A percentile compares a stretch with the other conserved stretches of the same genome.
These are phyloP conservation scores for Periplaneta americana DNA, from an alignment of 1,140 invertebrate species.

Conservation along the genomic window DNA sequence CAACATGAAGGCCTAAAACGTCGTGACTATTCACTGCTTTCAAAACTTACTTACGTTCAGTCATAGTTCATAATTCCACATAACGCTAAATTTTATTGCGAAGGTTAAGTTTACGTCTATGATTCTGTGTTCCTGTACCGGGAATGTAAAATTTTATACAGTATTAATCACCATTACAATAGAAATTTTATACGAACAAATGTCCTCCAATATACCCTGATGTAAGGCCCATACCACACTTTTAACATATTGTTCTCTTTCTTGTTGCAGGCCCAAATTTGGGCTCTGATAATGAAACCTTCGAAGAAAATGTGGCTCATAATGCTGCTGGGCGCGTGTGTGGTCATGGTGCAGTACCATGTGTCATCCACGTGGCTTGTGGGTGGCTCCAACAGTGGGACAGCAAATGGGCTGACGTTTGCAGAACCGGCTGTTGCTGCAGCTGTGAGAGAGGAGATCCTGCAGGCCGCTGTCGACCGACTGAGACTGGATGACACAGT, in stretches of 20 bases:
- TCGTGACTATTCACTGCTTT: too few species aligned
- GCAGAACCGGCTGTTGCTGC: background rate
- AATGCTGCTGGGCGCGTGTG: conserved; percentile 4
- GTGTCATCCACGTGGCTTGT: conserved; percentile 5
- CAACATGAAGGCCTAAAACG: too few species aligned
- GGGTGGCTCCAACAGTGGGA: background rate
- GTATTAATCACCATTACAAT: too few species aligned
- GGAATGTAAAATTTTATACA: too few species aligned
- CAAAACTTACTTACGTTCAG: too few species aligned
- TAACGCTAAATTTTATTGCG: too few species aligned
- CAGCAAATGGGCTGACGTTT: background rate
- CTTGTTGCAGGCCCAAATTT: background rate
- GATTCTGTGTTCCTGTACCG: too few species aligned
- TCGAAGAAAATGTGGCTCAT: conserved; percentile 15
- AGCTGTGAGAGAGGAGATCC: background rate
- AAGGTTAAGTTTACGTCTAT: too few species aligned
- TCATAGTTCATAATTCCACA: too few species aligned
- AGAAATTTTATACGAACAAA: too few species aligned
- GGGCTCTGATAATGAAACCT: conserved; percentile 7
- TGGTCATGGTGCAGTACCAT: conserved; percentile 15
- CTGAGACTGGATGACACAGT: background rate
- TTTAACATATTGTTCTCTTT: background rate
- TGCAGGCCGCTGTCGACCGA: background rate
- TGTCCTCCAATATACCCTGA: too few species aligned
- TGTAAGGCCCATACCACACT: too few species aligned